These are phyloP conservation scores for Parazoanthus swiftii DNA, from an alignment of 92 coral and sea anemone genomes.

Conservation along the genomic window DNA sequence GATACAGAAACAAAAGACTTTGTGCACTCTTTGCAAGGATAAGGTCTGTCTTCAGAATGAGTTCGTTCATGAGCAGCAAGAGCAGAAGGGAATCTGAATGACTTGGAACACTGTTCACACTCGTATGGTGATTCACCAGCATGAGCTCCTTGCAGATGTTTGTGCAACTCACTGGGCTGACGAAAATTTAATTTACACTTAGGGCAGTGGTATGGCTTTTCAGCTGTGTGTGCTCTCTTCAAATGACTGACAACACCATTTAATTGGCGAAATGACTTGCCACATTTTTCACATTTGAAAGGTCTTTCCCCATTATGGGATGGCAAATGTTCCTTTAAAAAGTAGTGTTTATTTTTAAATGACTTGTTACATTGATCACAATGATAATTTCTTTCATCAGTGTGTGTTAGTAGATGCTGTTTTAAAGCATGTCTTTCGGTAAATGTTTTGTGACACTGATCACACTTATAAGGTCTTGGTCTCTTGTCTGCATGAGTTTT, in stretches of 20 bases:
- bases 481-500: not conserved
- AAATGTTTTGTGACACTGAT: not conserved
- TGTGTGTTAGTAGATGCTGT: not conserved
- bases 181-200: not conserved
- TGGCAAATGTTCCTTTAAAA: not conserved
- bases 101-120: not conserved
- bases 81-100: not conserved
- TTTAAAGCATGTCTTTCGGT: not conserved
- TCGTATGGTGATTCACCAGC: conserved; percentile 3
- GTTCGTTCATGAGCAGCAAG: conserved; percentile 24
- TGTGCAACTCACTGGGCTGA: not conserved
- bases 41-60: conserved; percentile 48
- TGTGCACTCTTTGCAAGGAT: conserved; percentile 40
- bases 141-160: not conserved
- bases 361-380: not conserved
- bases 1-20: conserved; percentile 27
- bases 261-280: not conserved
- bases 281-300: not conserved
- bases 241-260: not conserved
- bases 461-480: not conserved
- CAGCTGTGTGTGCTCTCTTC: not conserved
- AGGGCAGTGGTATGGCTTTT: not conserved
- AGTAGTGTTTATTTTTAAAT: not conserved
- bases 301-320: not conserved
- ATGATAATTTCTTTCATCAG: not conserved